Evolutionary conservation across 2,113 vertebrate genomes (phyloP).

Genomic region (Ahaetulla prasina): DNA sequence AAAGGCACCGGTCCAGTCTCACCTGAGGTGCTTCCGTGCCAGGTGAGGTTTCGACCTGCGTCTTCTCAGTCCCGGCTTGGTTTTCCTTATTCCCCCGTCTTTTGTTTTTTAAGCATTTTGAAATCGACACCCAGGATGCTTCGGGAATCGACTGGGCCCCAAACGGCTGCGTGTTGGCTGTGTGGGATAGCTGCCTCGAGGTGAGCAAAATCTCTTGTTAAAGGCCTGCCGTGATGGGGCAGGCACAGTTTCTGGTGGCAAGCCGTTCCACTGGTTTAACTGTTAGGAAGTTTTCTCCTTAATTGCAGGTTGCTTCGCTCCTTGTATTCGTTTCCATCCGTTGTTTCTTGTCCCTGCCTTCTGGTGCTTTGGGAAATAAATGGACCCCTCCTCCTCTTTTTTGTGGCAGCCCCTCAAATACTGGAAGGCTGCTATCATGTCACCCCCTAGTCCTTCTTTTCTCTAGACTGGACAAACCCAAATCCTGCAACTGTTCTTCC

Average conservation of each 20-base stretch:
- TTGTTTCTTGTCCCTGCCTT: not conserved
- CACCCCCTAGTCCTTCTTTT: too few relatives aligned
- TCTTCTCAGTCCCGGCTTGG: not conserved
- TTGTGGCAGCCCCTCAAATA: not conserved
- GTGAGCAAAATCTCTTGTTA: slow-evolving; percentile 58
- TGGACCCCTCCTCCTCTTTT: not conserved
- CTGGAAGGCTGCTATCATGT: not conserved
- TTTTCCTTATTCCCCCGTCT: not conserved
- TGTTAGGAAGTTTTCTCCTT: not conserved
- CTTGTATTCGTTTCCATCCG: not conserved
- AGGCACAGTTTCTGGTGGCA: not conserved
- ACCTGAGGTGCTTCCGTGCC: not conserved
- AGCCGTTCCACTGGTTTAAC: not conserved
- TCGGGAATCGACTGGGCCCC: slow-evolving; percentile 92
- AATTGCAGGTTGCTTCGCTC: not conserved
- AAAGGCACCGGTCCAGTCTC: not conserved
- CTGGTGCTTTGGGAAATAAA: not conserved
- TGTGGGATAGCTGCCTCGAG: slow-evolving; percentile 92
- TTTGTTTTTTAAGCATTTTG: slow-evolving; percentile 82
- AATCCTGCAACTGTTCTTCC: not conserved
- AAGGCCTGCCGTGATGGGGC: not conserved
- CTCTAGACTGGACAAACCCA: not conserved
- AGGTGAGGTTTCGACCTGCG: not conserved
- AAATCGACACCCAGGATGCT: slow-evolving; percentile 90
- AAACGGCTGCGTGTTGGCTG: slow-evolving; percentile 91